Evolutionary conservation across 2,797 vertebrate genomes (phyloP), one percentile per base, ranked within the genome.

Genomic region (Mormyrus hasselquistii): DNA sequence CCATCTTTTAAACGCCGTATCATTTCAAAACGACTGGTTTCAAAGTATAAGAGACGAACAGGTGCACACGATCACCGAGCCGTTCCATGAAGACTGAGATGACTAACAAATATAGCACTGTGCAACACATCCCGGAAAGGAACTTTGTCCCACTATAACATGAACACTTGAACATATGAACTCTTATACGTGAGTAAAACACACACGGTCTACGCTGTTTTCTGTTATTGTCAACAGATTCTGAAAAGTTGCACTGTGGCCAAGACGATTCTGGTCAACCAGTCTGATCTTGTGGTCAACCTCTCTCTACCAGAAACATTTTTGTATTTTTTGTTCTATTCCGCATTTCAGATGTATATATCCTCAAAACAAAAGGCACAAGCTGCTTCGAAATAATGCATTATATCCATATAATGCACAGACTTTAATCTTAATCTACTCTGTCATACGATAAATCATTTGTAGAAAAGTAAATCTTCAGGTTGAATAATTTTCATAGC

Each of bases 341-440:
- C 89, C 69, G 89, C 88, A 90, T 83, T 69, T 90, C 88, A 89
- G 89, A 90, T 89, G 86, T 87, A 89, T 91, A 91, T 91, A 10
- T 49, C 52, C 10, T 88, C 76, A 90, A 90, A 93, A 90, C 89
- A 90, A 91, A 97, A 97, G 96, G 96, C 96, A 97, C 96, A 95
- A 96, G 95, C 95, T 96, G 91, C 92, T 96, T 96, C 95, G 93
- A 96, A 96, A 95, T 94, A 87, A 92, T 93, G 93, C 96, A 96
- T 96, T 95, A 95, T 95, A 94, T 95, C 94, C 93, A 93, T 95
- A 95, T 96, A 95, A 96, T 94, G 95, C 95, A 96, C 95, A 87
- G 59, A 90, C 93, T 89, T 94, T 94, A 94, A 88, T 53, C 29
- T 84, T 53, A 57, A 88, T 90, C 88, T 90, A 65, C 73, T 87